Evolutionary conservation across 2,888 invertebrate species (phyloP).

Genomic region (Listrodromus nycthemerus): DNA sequence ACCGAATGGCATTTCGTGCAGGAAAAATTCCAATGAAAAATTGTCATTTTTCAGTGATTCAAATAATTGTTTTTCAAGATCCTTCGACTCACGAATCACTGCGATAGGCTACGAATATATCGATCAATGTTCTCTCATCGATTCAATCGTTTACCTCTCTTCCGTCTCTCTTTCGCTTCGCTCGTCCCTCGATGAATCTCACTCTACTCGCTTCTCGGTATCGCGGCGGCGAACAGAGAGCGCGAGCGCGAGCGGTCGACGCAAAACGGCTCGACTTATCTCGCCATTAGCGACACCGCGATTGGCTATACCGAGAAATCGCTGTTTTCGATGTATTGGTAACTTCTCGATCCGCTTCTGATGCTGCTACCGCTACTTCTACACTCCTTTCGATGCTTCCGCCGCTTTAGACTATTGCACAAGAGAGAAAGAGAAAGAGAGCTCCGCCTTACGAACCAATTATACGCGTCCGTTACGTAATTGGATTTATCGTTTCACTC

Average conservation of each 20-base stretch:
- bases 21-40: too few species aligned
- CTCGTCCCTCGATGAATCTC: neutral
- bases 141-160: constrained; percentile 19
- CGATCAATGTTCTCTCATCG: neutral
- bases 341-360: constrained; percentile 30
- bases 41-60: too few species aligned
- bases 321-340: constrained; percentile 34
- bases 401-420: neutral
- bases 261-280: constrained; percentile 66
- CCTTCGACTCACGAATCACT: neutral
- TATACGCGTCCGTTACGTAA: constrained; percentile 75
- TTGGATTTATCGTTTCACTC: constrained; percentile 75
- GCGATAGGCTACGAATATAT: neutral
- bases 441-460: constrained; percentile 75
- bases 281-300: constrained; percentile 69
- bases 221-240: constrained; percentile 6
- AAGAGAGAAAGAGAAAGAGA: constrained; percentile 9
- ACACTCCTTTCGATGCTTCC: neutral
- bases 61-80: neutral
- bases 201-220: constrained; percentile 3
- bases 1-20: too few species aligned
- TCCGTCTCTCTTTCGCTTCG: neutral
- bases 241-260: neutral
- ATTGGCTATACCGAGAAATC: constrained; percentile 68
- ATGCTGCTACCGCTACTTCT: constrained; percentile 23